Evolutionary conservation across 2,888 invertebrate genomes (phyloP), one percentile per base, ranked within the genome.

Genomic region (Rhamnusium bicolor): DNA sequence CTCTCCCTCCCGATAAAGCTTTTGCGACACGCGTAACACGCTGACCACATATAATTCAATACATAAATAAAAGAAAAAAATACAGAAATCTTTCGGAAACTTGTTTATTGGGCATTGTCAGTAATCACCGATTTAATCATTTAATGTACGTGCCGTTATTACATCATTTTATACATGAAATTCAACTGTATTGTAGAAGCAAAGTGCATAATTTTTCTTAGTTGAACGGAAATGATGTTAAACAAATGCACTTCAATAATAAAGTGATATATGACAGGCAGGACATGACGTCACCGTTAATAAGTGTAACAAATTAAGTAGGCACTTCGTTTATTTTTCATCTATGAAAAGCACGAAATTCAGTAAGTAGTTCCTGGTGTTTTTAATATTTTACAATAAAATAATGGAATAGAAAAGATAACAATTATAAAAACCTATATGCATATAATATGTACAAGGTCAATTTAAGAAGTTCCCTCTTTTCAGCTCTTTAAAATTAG

Each of bases 1-100:
- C 63, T 49, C 63, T 63, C 63, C 63, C 63, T 63, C 16, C 24
- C 63, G n/a, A 63, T 49, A 40, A 40, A 18, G 18, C 60, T 40
- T 21, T 27, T 51, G 29, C 24, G 24, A 49, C 63, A 63, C 49
- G 63, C 40, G 21, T 10, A 18, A 3, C 49, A 27, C 14, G 63
- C 27, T 12, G 63, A 18, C 63, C 58, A 12, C 58, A 29, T 5
- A 10, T 4, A 32, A 14, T 18, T 24, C 63, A 14, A 27, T 63
- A 14, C n/a, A 47, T 47, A 27, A 46, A 63, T 46, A 18, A 40
- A n/a, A 5, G 49, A 24, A 46, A 49, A 61, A 63, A 63, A 24
- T 51, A 49, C 27, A n/a, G 7, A 54, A 27, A 24, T 54, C n/a
- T 54, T 40, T 40, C n/a, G n/a, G n/a, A n/a, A 12, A n/a, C 40